Evolutionary conservation across 53 echinoderm and acorn worm species (phyloP).

Genomic region (Glandiceps talaboti): DNA sequence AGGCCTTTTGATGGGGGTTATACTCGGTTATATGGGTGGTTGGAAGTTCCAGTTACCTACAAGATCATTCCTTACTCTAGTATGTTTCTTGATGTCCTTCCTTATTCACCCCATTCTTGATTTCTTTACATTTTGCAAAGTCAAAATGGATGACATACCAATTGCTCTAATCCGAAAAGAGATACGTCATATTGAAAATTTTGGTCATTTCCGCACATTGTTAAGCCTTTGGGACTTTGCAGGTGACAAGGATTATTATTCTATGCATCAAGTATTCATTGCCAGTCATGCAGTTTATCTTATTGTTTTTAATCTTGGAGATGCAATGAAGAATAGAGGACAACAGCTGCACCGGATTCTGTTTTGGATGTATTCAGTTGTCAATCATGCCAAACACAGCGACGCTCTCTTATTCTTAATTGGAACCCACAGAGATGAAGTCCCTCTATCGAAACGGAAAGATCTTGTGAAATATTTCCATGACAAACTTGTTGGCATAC

Average conservation of each 20-base stretch:
- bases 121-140: not conserved
- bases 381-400: constrained; percentile 18
- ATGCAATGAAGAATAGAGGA: constrained; percentile 3
- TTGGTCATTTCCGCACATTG: not conserved
- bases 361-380: constrained; percentile 24
- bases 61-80: not conserved
- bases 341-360: constrained; percentile 11
- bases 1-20: not conserved
- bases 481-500: not conserved
- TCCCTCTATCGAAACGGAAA: not conserved
- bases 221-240: constrained; percentile 19
- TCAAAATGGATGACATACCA: not conserved
- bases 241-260: constrained; percentile 1
- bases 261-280: constrained; percentile 8
- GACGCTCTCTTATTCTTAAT: not conserved
- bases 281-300: constrained; percentile 21
- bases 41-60: not conserved
- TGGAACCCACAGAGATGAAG: not conserved
- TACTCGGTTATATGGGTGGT: not conserved
- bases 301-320: constrained; percentile 22
- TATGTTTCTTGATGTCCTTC: not conserved
- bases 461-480: not conserved
- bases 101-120: not conserved
- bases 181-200: too few relatives aligned
- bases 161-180: too few relatives aligned